phyloP scores from a whole-genome alignment of 1,140 invertebrate species.

The Drosophila nigrodunni region DNA sequence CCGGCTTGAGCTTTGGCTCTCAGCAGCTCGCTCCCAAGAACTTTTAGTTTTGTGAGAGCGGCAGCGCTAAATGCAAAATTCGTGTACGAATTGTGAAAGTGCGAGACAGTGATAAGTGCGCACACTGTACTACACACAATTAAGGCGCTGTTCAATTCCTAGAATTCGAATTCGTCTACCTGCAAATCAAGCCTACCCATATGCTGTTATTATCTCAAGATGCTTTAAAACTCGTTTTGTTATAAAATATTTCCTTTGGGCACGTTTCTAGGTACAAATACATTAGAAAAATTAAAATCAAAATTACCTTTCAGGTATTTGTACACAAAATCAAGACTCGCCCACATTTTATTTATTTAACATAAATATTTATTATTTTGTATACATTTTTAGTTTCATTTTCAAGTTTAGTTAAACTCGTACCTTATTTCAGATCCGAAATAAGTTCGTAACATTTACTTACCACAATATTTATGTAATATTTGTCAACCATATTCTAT shows the following conservation, averaged over 20 bases:
- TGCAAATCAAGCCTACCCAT: background rate
- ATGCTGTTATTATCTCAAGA: background rate
- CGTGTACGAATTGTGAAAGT: constrained; percentile 68
- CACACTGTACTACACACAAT: constrained; percentile 43
- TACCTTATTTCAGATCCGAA: too few species aligned
- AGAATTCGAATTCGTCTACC: background rate
- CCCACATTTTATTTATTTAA: too few species aligned
- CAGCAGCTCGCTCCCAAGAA: constrained; percentile 36
- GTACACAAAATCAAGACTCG: too few species aligned
- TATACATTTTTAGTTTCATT: too few species aligned
- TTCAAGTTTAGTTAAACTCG: too few species aligned
- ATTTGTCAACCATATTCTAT: background rate
- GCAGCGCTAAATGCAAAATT: constrained; percentile 50
- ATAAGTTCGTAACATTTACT: too few species aligned
- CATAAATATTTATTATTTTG: too few species aligned
- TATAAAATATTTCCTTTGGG: too few species aligned
- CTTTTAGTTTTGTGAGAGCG: constrained; percentile 36
- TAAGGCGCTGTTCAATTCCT: background rate
- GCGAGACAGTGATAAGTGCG: constrained; percentile 43
- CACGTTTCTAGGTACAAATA: too few species aligned
- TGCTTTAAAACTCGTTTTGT: background rate
- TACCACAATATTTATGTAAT: constrained; percentile 1
- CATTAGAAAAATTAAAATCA: too few species aligned
- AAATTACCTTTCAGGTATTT: too few species aligned
- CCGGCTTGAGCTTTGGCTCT: constrained; percentile 37